Percentiles rank a stretch among this genome's conserved stretches.
Evolutionary conservation across 2,797 vertebrate species (phyloP).

Genomic region (Spondyliosoma cantharus): DNA sequence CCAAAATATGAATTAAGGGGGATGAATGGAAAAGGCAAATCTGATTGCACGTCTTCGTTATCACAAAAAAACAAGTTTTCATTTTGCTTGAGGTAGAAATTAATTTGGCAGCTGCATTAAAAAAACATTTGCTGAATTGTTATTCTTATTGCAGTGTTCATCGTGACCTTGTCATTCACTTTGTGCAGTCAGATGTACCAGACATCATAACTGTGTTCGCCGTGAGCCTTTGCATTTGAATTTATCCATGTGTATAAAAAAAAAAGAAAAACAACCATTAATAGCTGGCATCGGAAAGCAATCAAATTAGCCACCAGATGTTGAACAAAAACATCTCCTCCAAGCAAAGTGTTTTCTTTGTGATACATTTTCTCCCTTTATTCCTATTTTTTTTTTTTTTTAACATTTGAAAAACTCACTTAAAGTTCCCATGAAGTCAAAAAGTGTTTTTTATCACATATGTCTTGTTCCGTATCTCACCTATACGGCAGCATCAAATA

Average conservation of each 20-base stretch:
- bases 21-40: conserved; percentile 34
- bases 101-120: conserved; percentile 13
- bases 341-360: not conserved
- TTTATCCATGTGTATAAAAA: not conserved
- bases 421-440: too few species aligned
- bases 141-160: conserved; percentile 30
- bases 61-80: conserved; percentile 10
- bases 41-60: conserved; percentile 48
- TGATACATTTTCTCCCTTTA: not conserved
- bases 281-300: conserved; percentile 4
- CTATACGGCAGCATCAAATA: too few species aligned
- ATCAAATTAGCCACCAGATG: not conserved
- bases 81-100: conserved; percentile 12
- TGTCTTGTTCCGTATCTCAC: too few species aligned
- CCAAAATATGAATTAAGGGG: conserved; percentile 35
- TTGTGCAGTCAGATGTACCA: conserved; percentile 25
- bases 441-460: too few species aligned
- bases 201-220: conserved; percentile 2
- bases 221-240: conserved; percentile 13
- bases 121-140: conserved; percentile 28
- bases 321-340: not conserved
- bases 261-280: not conserved
- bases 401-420: too few species aligned
- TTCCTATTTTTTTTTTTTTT: not conserved
- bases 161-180: conserved; percentile 23